A percentile compares a stretch with the other conserved stretches of the same genome.
Conservation (phyloP, 2,113 vertebrate species). For the Corythoichthys haematopterus region DNA sequence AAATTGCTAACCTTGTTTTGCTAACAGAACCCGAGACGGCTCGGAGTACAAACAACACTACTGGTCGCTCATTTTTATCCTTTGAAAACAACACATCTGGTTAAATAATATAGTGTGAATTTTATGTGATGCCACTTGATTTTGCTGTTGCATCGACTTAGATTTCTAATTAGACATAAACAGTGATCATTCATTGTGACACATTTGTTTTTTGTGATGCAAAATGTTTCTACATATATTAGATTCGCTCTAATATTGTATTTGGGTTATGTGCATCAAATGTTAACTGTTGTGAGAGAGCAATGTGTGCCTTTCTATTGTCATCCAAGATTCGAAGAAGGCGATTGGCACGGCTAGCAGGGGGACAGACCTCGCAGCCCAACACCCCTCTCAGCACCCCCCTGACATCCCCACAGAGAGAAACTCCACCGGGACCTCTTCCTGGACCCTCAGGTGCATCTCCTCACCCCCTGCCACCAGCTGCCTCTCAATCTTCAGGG, state of each 20-base stretch:
- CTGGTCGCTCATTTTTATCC: neutral
- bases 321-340: conserved; percentile 82
- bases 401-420: conserved; percentile 93
- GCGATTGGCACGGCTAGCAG: conserved; percentile 88
- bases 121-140: neutral
- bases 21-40: conserved; percentile 58
- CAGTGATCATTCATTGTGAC: neutral
- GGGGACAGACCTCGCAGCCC: conserved; percentile 90
- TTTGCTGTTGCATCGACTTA: neutral
- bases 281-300: no score
- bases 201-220: neutral
- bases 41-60: conserved; percentile 59
- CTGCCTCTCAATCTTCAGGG: conserved; percentile 84
- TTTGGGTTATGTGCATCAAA: neutral
- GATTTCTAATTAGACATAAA: conserved; percentile 3
- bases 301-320: neutral
- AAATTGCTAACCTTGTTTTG: conserved; percentile 50
- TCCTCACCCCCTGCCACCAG: conserved; percentile 74
- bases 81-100: neutral
- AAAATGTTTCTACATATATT: neutral
- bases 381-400: conserved; percentile 84
- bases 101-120: neutral
- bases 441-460: conserved; percentile 75
- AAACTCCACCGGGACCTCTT: conserved; percentile 89
- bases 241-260: neutral